Base-by-base conservation (phyloP, 35 echinoderm and acorn worm species). In the Holothuria glaberrima region DNA sequence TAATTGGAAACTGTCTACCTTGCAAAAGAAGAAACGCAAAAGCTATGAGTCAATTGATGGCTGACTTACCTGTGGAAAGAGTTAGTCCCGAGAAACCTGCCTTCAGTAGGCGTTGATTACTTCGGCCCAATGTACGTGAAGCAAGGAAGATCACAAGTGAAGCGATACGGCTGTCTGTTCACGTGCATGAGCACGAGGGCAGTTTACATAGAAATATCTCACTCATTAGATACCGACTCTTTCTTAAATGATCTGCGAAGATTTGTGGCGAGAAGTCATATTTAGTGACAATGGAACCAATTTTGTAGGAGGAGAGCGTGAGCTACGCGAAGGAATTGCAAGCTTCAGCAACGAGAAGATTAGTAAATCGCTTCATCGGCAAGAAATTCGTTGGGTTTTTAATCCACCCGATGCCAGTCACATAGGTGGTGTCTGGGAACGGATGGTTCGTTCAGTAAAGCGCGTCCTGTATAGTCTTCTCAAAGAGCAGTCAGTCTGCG, bases 121-220 rank as follows among this genome's bases (percentile, higher is more conserved):
- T 69, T 84, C 50, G 80, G 80, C 6, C 80, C 80, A 4, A 24
- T 84, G 20, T 24, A 58, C 21, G 54, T 84, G 20, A 84, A 83
- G 50, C 52, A 58, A 25, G 52, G 80, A 58, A 21, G 80, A 21
- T 22, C 32, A 6, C 36, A 27, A 29, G 32, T 58, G 32, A 83
- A 83, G 24, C 35, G 80, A 29, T 83, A 83, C 32, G 80, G 80
- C 16, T 84, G 80, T 24, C 6, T 84, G 12, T 84, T 84, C 35
- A 84, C 17, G 1, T 84, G 72, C 34, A 34, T 76, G 72, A 32
- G 21, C 20, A 76, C 20, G 21, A 76, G 72, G 32, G 48, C 54
- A 26, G 81, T 63, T 9, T 90, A 95, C 63, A 71, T 95, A 38
- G 90, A 92, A 58, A 67, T 89, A 22, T 31, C 77, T 9, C 63